A percentile compares a stretch with the other conserved stretches of the same genome.
Evolutionary conservation across 2,113 vertebrate species (phyloP).

Genomic region (Heterocephalus glaber): DNA sequence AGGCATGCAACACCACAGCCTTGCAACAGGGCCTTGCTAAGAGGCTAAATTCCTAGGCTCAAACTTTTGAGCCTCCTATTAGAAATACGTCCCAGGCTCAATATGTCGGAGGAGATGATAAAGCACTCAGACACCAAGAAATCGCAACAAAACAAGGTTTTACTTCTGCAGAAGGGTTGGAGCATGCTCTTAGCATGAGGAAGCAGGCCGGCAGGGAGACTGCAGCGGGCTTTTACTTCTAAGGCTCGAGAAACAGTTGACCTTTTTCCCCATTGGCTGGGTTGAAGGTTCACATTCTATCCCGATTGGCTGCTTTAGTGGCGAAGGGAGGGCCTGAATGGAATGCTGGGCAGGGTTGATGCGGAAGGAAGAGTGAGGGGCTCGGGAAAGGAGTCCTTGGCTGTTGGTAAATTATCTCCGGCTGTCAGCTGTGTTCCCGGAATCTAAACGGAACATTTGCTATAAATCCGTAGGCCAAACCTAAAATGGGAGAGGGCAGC

Average conservation of each 20-base stretch:
- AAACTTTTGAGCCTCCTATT: not conserved
- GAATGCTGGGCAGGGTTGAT: not conserved
- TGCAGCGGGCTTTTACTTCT: not conserved
- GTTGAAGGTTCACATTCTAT: not conserved
- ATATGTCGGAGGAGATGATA: not conserved
- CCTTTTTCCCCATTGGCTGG: not conserved
- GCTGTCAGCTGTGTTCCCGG: not conserved
- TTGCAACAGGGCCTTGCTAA: not conserved
- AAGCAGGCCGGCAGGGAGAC: fast-evolving
- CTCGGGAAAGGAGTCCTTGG: not conserved
- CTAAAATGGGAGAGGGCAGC: not conserved
- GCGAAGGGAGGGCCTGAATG: not conserved
- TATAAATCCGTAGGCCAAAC: not conserved
- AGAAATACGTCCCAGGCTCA: not conserved
- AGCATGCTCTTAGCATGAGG: not conserved
- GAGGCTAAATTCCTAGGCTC: not conserved
- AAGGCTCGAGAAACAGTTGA: not conserved
- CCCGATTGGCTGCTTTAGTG: not conserved
- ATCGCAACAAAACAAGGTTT: not conserved
- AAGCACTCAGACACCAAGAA: not conserved
- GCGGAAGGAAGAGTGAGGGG: not conserved
- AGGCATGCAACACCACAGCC: not conserved
- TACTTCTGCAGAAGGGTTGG: not conserved
- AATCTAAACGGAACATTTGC: not conserved
- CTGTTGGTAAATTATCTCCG: not conserved